phyloP scores from a whole-genome alignment of 1,140 invertebrate genomes.

The Steinernema feltiae region DNA sequence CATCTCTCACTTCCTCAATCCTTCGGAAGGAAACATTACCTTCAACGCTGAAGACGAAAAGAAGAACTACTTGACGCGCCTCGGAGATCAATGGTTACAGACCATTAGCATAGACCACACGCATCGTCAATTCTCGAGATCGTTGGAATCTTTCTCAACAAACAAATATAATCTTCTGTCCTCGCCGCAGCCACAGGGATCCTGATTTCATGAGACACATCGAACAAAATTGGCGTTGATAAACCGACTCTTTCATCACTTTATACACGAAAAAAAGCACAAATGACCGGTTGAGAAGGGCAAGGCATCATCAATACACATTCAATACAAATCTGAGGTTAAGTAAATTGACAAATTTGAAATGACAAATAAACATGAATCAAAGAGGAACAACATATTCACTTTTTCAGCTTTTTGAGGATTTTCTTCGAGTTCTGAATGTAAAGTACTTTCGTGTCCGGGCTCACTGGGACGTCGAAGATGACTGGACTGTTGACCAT shows the following conservation, averaged over 20 bases:
- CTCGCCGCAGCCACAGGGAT: background rate
- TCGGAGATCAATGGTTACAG: no score
- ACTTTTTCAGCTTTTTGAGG: conserved; percentile 32
- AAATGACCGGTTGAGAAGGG: background rate
- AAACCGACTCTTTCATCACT: background rate
- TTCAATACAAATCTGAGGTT: background rate
- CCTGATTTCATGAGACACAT: background rate
- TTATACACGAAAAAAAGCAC: conserved; percentile 6
- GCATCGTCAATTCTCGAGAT: no score
- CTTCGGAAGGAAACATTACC: no score
- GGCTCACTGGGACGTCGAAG: conserved; percentile 70
- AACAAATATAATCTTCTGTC: no score
- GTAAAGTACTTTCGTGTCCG: conserved; percentile 34
- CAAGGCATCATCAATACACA: background rate
- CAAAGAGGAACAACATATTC: background rate
- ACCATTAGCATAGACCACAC: no score
- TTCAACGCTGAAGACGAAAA: no score
- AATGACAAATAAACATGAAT: background rate
- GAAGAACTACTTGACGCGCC: no score
- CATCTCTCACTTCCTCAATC: no score
- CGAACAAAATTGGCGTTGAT: background rate
- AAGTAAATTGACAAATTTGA: background rate
- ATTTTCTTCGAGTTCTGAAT: conserved; percentile 39
- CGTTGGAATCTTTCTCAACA: no score
- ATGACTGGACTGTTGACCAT: conserved; percentile 73